Conservation (phyloP, 1,140 invertebrate genomes). For the Brevipalpus yothersi region DNA sequence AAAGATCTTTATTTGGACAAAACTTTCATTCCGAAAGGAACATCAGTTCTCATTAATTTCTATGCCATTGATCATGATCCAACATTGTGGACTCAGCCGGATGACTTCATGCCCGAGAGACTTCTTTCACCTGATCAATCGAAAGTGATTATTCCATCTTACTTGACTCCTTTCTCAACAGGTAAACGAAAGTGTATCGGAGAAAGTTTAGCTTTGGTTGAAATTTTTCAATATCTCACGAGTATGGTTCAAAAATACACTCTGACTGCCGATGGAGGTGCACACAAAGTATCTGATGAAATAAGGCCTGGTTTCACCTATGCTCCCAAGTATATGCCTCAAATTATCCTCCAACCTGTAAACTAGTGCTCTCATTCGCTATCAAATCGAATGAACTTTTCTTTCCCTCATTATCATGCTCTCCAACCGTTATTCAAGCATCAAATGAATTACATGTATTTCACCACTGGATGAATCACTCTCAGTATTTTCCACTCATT, state of each 20-base stretch:
- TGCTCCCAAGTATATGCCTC: no score
- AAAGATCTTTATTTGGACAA: neutral
- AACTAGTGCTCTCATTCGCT: no score
- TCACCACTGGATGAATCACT: no score
- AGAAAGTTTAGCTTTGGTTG: conserved; percentile 51
- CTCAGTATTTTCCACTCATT: no score
- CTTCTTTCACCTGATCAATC: conserved; percentile 12
- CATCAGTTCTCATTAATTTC: conserved; percentile 27
- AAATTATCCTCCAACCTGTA: no score
- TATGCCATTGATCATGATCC: conserved; percentile 39
- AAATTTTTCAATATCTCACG: conserved; percentile 56
- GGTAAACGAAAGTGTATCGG: conserved; percentile 60
- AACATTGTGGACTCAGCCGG: conserved; percentile 36
- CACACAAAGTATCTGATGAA: no score
- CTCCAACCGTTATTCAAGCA: no score
- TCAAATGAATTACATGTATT: no score
- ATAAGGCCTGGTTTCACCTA: no score
- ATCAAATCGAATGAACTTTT: no score
- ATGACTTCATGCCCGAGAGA: conserved; percentile 32
- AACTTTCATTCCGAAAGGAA: neutral
- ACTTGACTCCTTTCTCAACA: conserved; percentile 24
- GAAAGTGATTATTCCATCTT: conserved; percentile 5
- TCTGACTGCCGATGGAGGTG: no score
- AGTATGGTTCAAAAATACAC: conserved; percentile 41
- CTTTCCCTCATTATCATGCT: no score